Percentiles rank a stretch among this genome's conserved stretches.
phyloP scores from a whole-genome alignment of 2,888 invertebrate species.

The Pseudococcus jackbeardsleyi region DNA sequence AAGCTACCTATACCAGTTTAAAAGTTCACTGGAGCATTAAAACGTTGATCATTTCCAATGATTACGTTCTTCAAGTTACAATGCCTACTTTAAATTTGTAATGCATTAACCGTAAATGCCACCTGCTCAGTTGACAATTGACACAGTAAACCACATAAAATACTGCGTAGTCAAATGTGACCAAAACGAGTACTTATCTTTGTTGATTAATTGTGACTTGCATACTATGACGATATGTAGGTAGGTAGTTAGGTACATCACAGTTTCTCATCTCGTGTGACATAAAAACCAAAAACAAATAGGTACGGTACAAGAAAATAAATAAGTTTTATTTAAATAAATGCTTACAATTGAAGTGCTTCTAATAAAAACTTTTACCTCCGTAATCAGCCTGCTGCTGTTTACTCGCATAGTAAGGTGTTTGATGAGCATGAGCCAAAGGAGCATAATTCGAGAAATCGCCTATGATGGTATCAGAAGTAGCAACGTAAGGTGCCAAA shows the following conservation, averaged over 20 bases:
- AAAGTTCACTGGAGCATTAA: slow-evolving; percentile 33
- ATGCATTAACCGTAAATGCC: slow-evolving; percentile 42
- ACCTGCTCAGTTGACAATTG: slow-evolving; percentile 8
- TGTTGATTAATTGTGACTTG: slow-evolving; percentile 12
- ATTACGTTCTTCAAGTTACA: slow-evolving; percentile 29
- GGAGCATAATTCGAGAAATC: slow-evolving; percentile 66
- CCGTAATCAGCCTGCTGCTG: slow-evolving; percentile 59
- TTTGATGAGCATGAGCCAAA: slow-evolving; percentile 22
- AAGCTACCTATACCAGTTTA: not conserved
- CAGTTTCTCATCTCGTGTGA: not conserved
- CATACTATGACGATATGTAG: not conserved
- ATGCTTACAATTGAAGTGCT: not conserved
- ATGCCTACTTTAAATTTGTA: slow-evolving; percentile 7
- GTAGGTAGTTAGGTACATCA: not conserved
- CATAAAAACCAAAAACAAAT: not conserved
- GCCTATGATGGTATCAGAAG: slow-evolving; percentile 65
- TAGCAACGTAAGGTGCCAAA: slow-evolving; percentile 5
- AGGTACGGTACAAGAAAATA: not conserved
- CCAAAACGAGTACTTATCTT: not conserved
- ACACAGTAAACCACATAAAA: slow-evolving; percentile 34
- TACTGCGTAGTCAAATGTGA: not conserved
- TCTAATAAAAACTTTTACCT: slow-evolving; percentile 59
- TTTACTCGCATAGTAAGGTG: slow-evolving; percentile 47
- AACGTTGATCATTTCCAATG: slow-evolving; percentile 31
- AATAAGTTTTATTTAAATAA: not conserved